Conservation (phyloP, 2,888 invertebrate genomes). For the Malacosoma neustria region DNA sequence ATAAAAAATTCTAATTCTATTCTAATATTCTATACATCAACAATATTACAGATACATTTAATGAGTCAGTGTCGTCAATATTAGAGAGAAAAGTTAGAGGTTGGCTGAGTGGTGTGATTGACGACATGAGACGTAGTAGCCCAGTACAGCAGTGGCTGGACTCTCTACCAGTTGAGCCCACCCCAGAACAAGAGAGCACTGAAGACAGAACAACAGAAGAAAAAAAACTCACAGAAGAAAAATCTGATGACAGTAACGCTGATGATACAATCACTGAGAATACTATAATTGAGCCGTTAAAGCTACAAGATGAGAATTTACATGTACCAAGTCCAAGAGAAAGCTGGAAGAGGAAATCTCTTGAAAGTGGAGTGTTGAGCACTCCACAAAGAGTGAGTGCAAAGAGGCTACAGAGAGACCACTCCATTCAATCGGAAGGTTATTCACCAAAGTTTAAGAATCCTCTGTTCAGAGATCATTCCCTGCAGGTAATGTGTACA, state of each 20-base stretch:
- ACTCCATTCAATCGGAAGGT: slow-evolving; percentile 65
- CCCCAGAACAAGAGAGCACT: slow-evolving; percentile 17
- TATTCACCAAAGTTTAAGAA: slow-evolving; percentile 57
- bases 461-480: slow-evolving; percentile 62
- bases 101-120: slow-evolving; percentile 65
- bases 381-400: slow-evolving; percentile 33
- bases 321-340: slow-evolving; percentile 47
- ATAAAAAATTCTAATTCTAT: not conserved
- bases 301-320: slow-evolving; percentile 39
- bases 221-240: slow-evolving; percentile 24
- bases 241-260: slow-evolving; percentile 48
- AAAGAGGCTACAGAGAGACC: slow-evolving; percentile 55
- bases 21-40: not conserved
- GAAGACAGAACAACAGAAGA: slow-evolving; percentile 21
- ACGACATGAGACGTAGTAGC: slow-evolving; percentile 78
- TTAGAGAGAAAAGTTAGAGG: slow-evolving; percentile 62
- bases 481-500: slow-evolving; percentile 51
- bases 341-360: slow-evolving; percentile 49
- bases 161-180: slow-evolving; percentile 71
- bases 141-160: slow-evolving; percentile 86
- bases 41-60: slow-evolving; percentile 62
- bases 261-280: slow-evolving; percentile 49
- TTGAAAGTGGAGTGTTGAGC: slow-evolving; percentile 48
- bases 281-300: slow-evolving; percentile 42
- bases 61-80: slow-evolving; percentile 59